Conservation (phyloP, 30 jellyfish, hydroid and myxozoan species). For the Aurelia aurita region DNA sequence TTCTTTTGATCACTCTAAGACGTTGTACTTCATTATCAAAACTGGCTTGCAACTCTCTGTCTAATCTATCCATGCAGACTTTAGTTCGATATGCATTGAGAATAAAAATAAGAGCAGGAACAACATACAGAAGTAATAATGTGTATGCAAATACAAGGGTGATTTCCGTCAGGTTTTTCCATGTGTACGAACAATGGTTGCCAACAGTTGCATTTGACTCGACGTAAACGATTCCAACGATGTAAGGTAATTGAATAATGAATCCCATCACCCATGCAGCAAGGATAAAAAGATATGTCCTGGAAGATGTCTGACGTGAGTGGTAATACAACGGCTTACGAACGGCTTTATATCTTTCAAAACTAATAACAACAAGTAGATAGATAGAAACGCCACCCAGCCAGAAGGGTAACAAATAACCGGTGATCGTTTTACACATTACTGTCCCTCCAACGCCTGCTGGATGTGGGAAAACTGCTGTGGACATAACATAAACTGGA, state of each 20-base stretch:
- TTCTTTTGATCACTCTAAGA: conserved; percentile 12
- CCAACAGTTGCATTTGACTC: conserved; percentile 18
- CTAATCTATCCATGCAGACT: conserved; percentile 30
- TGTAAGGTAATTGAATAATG: conserved; percentile 55
- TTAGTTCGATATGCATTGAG: conserved; percentile 49
- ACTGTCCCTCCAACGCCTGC: background rate
- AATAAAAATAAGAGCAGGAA: conserved; percentile 64
- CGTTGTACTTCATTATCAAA: conserved; percentile 1
- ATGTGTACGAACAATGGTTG: conserved; percentile 42
- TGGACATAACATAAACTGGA: conserved; percentile 62
- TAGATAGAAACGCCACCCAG: conserved; percentile 67
- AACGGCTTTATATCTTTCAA: conserved; percentile 71
- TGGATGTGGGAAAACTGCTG: conserved; percentile 62
- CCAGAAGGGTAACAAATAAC: conserved; percentile 73
- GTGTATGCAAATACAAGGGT: conserved; percentile 26
- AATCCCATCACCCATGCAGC: conserved; percentile 37
- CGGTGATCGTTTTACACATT: conserved; percentile 65
- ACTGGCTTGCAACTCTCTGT: conserved; percentile 2
- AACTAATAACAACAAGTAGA: conserved; percentile 55
- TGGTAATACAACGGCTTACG: conserved; percentile 39
- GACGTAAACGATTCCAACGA: conserved; percentile 48
- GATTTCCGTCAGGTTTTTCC: conserved; percentile 2
- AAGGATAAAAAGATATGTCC: background rate
- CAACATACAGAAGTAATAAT: conserved; percentile 27
- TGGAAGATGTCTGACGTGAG: background rate